Conservation (phyloP, 2,888 invertebrate genomes). For the Mystacides longicornis region DNA sequence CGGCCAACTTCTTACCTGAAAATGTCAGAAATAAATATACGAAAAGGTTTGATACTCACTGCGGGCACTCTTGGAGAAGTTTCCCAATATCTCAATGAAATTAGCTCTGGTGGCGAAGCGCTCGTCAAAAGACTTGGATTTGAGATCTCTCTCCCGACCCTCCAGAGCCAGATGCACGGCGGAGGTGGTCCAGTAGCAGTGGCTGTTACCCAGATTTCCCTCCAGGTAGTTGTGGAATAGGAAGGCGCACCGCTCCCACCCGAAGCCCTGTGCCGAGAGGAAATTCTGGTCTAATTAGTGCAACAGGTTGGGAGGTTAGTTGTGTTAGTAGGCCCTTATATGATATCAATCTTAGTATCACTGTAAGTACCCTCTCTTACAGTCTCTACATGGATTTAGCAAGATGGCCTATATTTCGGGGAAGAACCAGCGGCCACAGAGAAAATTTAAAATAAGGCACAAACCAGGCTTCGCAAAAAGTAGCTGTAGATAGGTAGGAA, state of each 20-base stretch:
- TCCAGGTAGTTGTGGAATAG: conserved; percentile 63
- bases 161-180: conserved; percentile 52
- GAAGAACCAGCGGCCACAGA: too few species aligned
- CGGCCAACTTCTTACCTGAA: too few species aligned
- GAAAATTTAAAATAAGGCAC: too few species aligned
- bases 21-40: too few species aligned
- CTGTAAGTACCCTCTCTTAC: too few species aligned
- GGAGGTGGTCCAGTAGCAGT: conserved; percentile 69
- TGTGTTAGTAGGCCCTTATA: too few species aligned
- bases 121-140: conserved; percentile 57
- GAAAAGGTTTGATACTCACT: too few species aligned
- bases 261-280: conserved; percentile 48
- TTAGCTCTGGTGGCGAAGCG: conserved; percentile 47
- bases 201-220: conserved; percentile 57
- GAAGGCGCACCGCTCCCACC: conserved; percentile 65
- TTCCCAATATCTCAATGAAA: conserved; percentile 52
- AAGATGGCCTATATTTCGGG: too few species aligned
- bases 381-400: too few species aligned
- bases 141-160: conserved; percentile 47
- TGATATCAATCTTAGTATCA: too few species aligned
- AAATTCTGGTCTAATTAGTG: conserved; percentile 22
- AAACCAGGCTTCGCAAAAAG: too few species aligned
- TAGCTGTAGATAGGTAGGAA: too few species aligned
- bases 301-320: conserved; percentile 13
- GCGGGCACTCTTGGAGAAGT: conserved; percentile 56